Base-by-base conservation (phyloP, 2,888 invertebrate species). In the Cistogaster globosa region DNA sequence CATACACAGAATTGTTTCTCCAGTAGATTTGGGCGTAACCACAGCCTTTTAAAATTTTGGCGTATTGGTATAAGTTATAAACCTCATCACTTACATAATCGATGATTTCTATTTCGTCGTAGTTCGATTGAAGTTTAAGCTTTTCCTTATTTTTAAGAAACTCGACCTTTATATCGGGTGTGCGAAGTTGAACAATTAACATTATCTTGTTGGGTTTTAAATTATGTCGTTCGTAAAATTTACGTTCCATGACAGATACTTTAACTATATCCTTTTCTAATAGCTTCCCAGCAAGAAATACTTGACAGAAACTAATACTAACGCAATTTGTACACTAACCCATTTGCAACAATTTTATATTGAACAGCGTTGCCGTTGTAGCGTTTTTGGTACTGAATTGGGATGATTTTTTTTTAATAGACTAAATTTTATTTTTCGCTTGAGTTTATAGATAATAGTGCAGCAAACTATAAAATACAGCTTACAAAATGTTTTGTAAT, bases 1-100 rank as follows among this genome's bases (percentile, higher is more conserved):
- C 84, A 68, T 76, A 84, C 3, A 84, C 84, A 36, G 71, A 62
- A 45, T 84, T 84, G 42, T 84, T 84, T 67, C 84, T 67, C 84
- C 84, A 84, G 32, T 79, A 80, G 48, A 80, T 67, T 3, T 20
- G 62, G 0, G 18, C 53, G 14, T 71, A 84, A 4, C 80, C 84
- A 48, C 53, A 62, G 0, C 14, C n/a, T 76, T 84, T 84, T 38
- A 84, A 60, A 20, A 76, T 55, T 62, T 84, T 84, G 0, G 84
- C 84, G 60, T 80, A 84, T 48, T 84, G 84, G 20, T 84, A 84
- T 48, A 84, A 67, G 53, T 84, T 76, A 16, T 57, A 84, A 2
- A 72, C 67, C n/a, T 76, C 67, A 12, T 80, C 84, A 16, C 58
- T 80, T 2, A 84, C 84, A 84, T 71, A 84, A 11, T 84, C 84